A percentile compares a stretch with the other conserved stretches of the same genome.
phyloP scores from a whole-genome alignment of 2,888 invertebrate species.

The Pelosia muscerda region DNA sequence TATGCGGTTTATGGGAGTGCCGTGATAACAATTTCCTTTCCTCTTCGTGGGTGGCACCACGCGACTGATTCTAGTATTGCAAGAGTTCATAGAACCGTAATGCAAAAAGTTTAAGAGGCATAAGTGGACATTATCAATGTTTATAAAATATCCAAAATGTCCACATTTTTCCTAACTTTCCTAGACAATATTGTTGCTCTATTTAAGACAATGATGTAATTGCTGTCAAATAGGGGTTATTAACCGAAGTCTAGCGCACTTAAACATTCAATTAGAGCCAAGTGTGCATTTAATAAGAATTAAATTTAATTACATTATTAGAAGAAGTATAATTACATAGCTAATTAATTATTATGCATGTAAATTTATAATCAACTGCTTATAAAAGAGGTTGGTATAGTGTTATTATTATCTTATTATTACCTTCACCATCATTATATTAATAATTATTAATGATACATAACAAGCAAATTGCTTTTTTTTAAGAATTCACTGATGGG shows the following conservation, averaged over 20 bases:
- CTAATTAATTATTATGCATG: slow-evolving; percentile 14
- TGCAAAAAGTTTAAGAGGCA: no score
- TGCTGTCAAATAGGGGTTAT: slow-evolving; percentile 5
- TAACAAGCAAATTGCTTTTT: no score
- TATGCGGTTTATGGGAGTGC: background rate
- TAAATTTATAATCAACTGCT: slow-evolving; percentile 18
- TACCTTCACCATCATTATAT: background rate
- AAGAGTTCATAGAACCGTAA: no score
- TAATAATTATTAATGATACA: background rate
- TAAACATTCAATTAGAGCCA: slow-evolving; percentile 15
- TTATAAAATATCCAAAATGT: background rate
- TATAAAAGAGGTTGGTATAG: slow-evolving; percentile 10
- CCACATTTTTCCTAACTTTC: background rate
- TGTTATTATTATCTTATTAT: slow-evolving; percentile 1
- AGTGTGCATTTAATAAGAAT: slow-evolving; percentile 14
- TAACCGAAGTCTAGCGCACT: slow-evolving; percentile 4
- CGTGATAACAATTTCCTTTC: background rate
- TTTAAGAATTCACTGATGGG: background rate
- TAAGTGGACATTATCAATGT: background rate
- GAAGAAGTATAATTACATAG: slow-evolving; percentile 11
- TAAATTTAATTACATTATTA: slow-evolving; percentile 19
- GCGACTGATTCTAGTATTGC: background rate
- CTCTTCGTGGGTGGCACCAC: background rate
- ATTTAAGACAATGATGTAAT: slow-evolving; percentile 5
- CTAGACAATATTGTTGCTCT: background rate